Percentiles rank a stretch among this genome's conserved stretches.
These are phyloP conservation scores for Nebria brevicollis DNA, from an alignment of 2,888 invertebrate genomes.

Conservation along the genomic window DNA sequence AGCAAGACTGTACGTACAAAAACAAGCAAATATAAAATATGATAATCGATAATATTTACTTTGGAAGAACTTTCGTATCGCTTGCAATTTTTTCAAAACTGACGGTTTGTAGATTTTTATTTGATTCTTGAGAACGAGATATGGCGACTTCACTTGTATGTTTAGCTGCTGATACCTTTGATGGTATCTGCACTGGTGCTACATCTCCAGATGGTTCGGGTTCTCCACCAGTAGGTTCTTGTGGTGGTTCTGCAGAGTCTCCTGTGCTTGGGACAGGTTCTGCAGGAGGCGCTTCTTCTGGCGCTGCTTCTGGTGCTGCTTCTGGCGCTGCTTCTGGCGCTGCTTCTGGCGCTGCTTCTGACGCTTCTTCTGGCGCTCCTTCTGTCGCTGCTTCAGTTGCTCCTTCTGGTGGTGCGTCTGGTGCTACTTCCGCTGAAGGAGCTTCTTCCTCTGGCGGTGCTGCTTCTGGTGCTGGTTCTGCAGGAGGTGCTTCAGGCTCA, in stretches of 20 bases:
- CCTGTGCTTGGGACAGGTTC: constrained; percentile 24
- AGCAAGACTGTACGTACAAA: too few species aligned
- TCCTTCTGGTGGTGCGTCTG: constrained; percentile 20
- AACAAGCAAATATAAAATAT: too few species aligned
- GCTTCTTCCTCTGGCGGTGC: constrained; percentile 31
- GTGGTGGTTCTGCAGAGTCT: neutral
- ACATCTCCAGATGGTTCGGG: neutral
- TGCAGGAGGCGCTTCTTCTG: constrained; percentile 23
- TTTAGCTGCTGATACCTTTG: neutral
- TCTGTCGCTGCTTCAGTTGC: constrained; percentile 18
- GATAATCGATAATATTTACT: too few species aligned
- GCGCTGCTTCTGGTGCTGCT: constrained; percentile 6
- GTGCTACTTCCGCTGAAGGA: constrained; percentile 34
- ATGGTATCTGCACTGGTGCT: neutral
- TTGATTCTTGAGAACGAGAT: neutral
- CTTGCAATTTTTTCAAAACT: neutral
- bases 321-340: constrained; percentile 24
- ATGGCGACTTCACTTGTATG: neutral
- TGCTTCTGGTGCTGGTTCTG: constrained; percentile 23
- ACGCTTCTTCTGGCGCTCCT: constrained; percentile 8
- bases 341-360: constrained; percentile 20
- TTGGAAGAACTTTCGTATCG: neutral
- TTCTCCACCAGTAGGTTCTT: neutral
- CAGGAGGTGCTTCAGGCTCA: neutral
- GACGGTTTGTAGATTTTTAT: neutral